Base-by-base conservation (phyloP, 2,888 invertebrate species). In the Chaetoderma sp. region DNA sequence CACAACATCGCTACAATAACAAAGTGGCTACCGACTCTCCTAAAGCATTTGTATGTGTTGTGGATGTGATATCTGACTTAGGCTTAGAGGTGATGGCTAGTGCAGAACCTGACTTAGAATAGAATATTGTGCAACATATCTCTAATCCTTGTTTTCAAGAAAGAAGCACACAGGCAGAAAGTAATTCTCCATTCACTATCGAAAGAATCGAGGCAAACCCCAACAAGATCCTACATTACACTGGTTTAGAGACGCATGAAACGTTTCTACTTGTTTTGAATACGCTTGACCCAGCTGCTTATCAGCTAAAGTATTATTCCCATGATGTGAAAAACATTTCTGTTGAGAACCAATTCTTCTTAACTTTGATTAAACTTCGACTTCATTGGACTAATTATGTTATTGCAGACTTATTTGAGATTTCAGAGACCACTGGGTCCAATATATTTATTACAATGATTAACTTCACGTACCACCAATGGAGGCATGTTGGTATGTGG, bases 401-500 rank as follows among this genome's bases (percentile, higher is more conserved):
- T 28, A 13, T 62, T 2, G 45, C 28, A 18, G 28, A 16, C 32
- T 18, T 36, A 32, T 62, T 62, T 56, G 55, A 21, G 3, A 42
- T 55, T 23, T 8, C 13, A n/a, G 62, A 62, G 33, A 44, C 16
- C 30, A 16, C 4, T 27, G 62, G 55, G 25, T 16, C 28, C 8
- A 56, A 44, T 28, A 62, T 62, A 27, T 62, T 65, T 30, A n/a
- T 44, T 18, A 63, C 66, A 13, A 63, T 62, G 66, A 49, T 62
- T 13, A 56, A 57, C 44, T 66, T 66, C 23, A 33, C 58, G 42
- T 47, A 49, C 18, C 45, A n/a, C 21, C 59, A 63, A 28, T 52
- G 54, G 54, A n/a, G 42, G 21, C 59, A 62, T n/a, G 21, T 66
- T 4, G 44, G 58, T 13, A 44, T 3, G 25, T 66, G 66, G 66